Conservation (phyloP, 1,140 invertebrate genomes). For the Trissolcus basalis region DNA sequence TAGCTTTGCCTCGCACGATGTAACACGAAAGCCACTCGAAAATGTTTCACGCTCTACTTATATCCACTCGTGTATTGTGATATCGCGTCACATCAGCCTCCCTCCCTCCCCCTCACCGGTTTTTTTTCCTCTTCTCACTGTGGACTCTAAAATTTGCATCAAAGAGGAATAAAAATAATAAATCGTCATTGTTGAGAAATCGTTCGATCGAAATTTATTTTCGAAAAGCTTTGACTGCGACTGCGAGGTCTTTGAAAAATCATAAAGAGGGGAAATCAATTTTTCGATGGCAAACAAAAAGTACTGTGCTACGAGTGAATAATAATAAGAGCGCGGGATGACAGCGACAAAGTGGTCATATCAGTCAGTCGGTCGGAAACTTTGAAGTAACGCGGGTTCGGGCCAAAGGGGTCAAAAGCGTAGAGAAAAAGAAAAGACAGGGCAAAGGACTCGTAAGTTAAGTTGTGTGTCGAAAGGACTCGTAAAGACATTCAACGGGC, state of each 20-base stretch:
- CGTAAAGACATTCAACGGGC: conserved; percentile 18
- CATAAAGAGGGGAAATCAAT: conserved; percentile 20
- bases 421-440: conserved; percentile 27
- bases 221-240: too few species aligned
- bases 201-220: too few species aligned
- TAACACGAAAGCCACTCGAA: conserved; percentile 30
- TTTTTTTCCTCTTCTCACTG: background rate
- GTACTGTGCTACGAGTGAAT: conserved; percentile 8
- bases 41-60: conserved; percentile 52
- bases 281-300: conserved; percentile 24
- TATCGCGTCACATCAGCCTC: conserved; percentile 39
- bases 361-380: conserved; percentile 45
- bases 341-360: conserved; percentile 37
- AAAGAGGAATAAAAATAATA: conserved; percentile 7
- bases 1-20: conserved; percentile 10
- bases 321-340: conserved; percentile 33
- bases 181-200: too few species aligned
- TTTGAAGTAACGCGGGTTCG: conserved; percentile 33
- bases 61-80: conserved; percentile 47
- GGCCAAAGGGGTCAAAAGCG: conserved; percentile 22
- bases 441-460: conserved; percentile 35
- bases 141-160: conserved; percentile 15
- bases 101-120: background rate
- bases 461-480: conserved; percentile 23
- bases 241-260: conserved; percentile 11